These are phyloP conservation scores for Bostrychus sinensis DNA, from an alignment of 2,113 vertebrate species.

Conservation along the genomic window DNA sequence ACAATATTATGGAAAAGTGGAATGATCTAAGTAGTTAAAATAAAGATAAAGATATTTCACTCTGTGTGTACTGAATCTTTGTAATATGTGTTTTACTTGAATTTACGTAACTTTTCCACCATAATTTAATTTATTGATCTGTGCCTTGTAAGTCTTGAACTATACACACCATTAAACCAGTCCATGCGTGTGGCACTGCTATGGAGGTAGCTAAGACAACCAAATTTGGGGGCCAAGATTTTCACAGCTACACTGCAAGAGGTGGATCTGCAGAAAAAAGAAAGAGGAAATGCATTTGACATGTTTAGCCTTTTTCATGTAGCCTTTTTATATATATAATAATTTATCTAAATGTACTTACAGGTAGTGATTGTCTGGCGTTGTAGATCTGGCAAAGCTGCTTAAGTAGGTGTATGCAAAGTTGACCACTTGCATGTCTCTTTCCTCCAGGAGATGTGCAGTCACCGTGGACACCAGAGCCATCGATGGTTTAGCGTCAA, in stretches of 20 bases:
- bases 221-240: slow-evolving; percentile 78
- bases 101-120: too few relatives aligned
- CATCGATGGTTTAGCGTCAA: slow-evolving; percentile 83
- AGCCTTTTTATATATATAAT: too few relatives aligned
- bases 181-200: slow-evolving; percentile 78
- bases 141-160: background rate
- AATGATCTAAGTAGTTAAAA: too few relatives aligned
- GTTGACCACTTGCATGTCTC: slow-evolving; percentile 80
- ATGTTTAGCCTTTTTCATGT: too few relatives aligned
- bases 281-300: background rate
- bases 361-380: slow-evolving; percentile 80
- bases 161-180: slow-evolving; percentile 78
- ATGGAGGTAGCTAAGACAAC: slow-evolving; percentile 73
- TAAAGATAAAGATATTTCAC: too few relatives aligned
- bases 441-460: slow-evolving; percentile 76
- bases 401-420: slow-evolving; percentile 83
- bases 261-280: slow-evolving; percentile 73
- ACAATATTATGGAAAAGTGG: too few relatives aligned
- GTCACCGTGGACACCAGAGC: slow-evolving; percentile 78
- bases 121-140: too few relatives aligned
- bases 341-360: slow-evolving; percentile 76
- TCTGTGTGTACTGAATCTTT: too few relatives aligned
- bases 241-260: slow-evolving; percentile 84
- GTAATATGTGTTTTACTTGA: too few relatives aligned
- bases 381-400: slow-evolving; percentile 73